Percentiles rank a stretch among this genome's conserved stretches.
Evolutionary conservation across 2,888 invertebrate species (phyloP).

Genomic region (Limnephilus rhombicus): DNA sequence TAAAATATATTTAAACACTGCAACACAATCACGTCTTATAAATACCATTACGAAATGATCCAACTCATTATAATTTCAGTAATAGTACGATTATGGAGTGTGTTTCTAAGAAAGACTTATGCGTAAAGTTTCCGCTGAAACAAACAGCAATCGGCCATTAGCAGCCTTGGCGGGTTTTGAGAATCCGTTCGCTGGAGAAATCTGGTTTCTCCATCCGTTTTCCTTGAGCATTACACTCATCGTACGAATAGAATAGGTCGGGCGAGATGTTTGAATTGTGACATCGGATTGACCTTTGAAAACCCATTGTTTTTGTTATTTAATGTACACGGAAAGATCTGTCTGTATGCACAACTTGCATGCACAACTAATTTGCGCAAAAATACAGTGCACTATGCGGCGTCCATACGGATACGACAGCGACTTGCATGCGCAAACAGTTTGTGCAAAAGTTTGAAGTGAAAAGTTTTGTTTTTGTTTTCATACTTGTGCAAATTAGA

Average conservation of each 20-base stretch:
- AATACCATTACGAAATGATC: not conserved
- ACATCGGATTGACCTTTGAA: not conserved
- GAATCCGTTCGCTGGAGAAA: conserved; percentile 25
- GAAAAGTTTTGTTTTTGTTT: too few relatives aligned
- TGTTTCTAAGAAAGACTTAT: conserved; percentile 12
- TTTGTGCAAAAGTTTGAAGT: too few relatives aligned
- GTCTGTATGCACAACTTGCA: too few relatives aligned
- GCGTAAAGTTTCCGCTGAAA: conserved; percentile 34
- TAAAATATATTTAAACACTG: too few relatives aligned
- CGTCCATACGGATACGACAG: too few relatives aligned
- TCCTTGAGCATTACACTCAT: conserved; percentile 19
- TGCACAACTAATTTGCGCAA: too few relatives aligned
- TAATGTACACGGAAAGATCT: too few relatives aligned
- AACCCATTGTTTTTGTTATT: not conserved
- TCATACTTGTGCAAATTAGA: too few relatives aligned
- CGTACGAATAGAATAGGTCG: not conserved
- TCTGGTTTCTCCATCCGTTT: conserved; percentile 33
- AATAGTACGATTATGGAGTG: not conserved
- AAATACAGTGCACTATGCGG: too few relatives aligned
- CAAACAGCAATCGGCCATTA: not conserved
- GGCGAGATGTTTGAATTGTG: not conserved
- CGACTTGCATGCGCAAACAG: too few relatives aligned
- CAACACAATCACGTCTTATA: not conserved
- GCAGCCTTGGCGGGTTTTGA: conserved; percentile 41
- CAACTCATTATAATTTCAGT: not conserved